These are phyloP conservation scores for Papilio protenor DNA, from an alignment of 2,888 invertebrate genomes.

Conservation along the genomic window DNA sequence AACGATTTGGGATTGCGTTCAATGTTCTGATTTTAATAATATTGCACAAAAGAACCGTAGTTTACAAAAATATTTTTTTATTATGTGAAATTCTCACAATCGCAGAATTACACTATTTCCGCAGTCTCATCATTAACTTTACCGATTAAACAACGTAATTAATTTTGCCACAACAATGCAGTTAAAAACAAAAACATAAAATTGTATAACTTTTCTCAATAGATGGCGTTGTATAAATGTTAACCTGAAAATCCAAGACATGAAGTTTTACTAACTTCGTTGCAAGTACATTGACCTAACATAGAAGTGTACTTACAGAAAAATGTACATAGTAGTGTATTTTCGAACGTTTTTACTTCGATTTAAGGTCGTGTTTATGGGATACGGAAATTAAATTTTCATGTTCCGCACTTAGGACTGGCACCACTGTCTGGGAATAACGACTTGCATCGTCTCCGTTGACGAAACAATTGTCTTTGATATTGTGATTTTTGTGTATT, in stretches of 20 bases:
- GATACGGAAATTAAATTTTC: constrained; percentile 38
- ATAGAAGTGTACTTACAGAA: not conserved
- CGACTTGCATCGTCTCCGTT: constrained; percentile 2
- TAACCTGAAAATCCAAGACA: no score
- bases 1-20: not conserved
- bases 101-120: no score
- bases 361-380: not conserved
- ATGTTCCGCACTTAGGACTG: constrained; percentile 2
- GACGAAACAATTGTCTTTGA: not conserved
- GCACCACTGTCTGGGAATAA: not conserved
- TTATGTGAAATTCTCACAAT: no score
- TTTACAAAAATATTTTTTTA: no score
- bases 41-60: not conserved
- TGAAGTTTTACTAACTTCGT: not conserved
- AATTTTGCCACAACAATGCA: no score
- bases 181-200: no score
- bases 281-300: constrained; percentile 5
- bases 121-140: no score
- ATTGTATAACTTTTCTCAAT: no score
- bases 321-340: not conserved
- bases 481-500: not conserved
- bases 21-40: not conserved
- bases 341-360: no score
- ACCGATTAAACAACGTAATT: no score
- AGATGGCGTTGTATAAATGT: no score